Evolutionary conservation across 1,140 invertebrate species (phyloP).

Genomic region (Psilanteris sp.): DNA sequence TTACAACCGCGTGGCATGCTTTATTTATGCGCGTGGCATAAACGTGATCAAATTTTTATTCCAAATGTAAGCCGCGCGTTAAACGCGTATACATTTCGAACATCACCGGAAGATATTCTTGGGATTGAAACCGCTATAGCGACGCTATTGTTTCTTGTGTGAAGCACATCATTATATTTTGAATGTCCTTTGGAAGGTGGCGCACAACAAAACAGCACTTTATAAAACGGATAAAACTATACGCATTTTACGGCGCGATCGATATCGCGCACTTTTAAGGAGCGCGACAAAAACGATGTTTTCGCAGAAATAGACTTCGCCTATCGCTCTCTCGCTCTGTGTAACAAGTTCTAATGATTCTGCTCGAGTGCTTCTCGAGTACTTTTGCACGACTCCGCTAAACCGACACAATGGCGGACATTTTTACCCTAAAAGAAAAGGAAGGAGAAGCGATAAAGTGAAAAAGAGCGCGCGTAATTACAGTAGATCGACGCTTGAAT

Average conservation of each 20-base stretch:
- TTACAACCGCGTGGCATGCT: too few species aligned
- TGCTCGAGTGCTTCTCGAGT: conserved; percentile 27
- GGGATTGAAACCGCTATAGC: background rate
- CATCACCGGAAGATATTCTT: too few species aligned
- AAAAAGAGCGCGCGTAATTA: conserved; percentile 22
- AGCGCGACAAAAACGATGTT: conserved; percentile 11
- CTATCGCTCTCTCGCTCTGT: conserved; percentile 18
- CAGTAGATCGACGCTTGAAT: conserved; percentile 28
- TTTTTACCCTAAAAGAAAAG: conserved; percentile 20
- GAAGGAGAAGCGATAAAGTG: background rate
- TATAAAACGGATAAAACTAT: conserved; percentile 21
- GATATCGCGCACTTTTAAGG: conserved; percentile 24
- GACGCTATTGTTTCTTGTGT: background rate
- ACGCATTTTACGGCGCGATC: conserved; percentile 21
- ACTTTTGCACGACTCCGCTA: conserved; percentile 21
- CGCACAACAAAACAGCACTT: conserved; percentile 8
- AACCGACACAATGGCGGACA: conserved; percentile 25
- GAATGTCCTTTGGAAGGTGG: conserved; percentile 10
- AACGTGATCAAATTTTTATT: too few species aligned
- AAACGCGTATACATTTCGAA: too few species aligned
- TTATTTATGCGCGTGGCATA: too few species aligned
- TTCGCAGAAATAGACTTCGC: conserved; percentile 37
- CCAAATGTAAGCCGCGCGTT: too few species aligned
- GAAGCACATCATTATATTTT: conserved; percentile 17
- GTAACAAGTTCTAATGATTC: conserved; percentile 50